These are phyloP conservation scores for Corythoichthys intestinalis DNA, from an alignment of 2,113 vertebrate species.

Conservation along the genomic window DNA sequence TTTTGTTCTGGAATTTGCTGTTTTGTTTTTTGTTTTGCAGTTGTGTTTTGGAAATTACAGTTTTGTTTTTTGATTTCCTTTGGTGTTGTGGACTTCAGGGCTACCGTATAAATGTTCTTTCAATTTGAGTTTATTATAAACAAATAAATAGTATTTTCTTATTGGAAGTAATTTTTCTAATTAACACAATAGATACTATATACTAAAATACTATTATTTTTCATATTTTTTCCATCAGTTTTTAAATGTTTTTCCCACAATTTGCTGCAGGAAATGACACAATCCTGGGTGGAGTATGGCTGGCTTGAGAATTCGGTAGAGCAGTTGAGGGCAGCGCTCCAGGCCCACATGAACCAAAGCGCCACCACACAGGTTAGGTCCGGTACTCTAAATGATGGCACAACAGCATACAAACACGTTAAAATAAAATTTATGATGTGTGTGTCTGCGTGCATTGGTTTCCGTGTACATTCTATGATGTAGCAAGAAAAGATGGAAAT, in stretches of 20 bases:
- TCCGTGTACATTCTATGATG: background rate
- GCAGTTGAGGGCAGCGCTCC: conserved; percentile 80
- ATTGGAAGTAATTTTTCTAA: too few relatives aligned
- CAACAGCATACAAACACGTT: background rate
- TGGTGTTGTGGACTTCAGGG: too few relatives aligned
- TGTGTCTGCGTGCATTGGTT: background rate
- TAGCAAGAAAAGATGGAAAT: conserved; percentile 83
- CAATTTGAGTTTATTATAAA: too few relatives aligned
- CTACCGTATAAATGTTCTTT: too few relatives aligned
- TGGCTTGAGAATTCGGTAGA: conserved; percentile 84
- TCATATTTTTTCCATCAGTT: background rate
- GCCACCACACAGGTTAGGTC: conserved; percentile 79
- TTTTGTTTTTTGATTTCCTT: too few relatives aligned
- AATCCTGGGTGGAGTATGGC: conserved; percentile 87
- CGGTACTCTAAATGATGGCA: conserved; percentile 10
- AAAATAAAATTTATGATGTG: background rate
- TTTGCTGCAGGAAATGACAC: conserved; percentile 84
- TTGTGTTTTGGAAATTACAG: too few relatives aligned
- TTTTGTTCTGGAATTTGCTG: too few relatives aligned
- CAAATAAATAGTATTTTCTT: too few relatives aligned
- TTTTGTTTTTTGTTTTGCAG: too few relatives aligned
- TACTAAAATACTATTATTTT: too few relatives aligned
- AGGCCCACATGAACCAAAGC: conserved; percentile 80
- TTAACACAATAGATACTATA: too few relatives aligned
- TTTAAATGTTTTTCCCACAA: conserved; percentile 8